phyloP scores from a whole-genome alignment of 2,113 vertebrate genomes.

The Gulo gulo region DNA sequence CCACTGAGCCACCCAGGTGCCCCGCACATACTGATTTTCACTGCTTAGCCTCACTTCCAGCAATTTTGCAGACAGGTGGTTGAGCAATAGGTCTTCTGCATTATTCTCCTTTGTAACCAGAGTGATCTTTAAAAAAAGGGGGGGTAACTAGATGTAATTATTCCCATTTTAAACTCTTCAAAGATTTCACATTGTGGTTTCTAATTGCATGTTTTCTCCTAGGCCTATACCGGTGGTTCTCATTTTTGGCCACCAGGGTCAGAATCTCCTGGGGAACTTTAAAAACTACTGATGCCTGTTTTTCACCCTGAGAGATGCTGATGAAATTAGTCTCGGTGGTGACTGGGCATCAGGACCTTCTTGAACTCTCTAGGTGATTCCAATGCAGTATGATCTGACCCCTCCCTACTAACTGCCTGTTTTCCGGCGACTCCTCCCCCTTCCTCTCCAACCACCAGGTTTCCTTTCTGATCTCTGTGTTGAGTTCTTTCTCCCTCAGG shows the following conservation, averaged over 20 bases:
- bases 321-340: neutral
- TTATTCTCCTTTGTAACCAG: neutral
- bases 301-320: neutral
- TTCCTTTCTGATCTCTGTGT: neutral
- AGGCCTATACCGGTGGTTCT: neutral
- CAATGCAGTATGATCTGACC: neutral
- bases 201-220: neutral
- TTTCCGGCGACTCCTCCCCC: neutral
- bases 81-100: neutral
- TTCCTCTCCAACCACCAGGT: neutral
- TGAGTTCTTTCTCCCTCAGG: neutral
- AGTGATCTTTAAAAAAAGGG: neutral
- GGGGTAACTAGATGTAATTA: neutral
- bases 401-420: neutral
- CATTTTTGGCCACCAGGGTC: neutral
- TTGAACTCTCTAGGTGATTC: neutral
- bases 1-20: too few species aligned
- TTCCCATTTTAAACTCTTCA: neutral
- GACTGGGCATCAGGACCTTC: neutral
- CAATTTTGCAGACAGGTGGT: neutral
- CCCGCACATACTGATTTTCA: neutral
- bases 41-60: neutral
- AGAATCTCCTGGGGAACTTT: neutral
- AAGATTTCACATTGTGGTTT: neutral
- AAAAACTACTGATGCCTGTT: neutral